These are phyloP conservation scores for Sesia bembeciformis DNA, from an alignment of 2,888 invertebrate species.

Conservation along the genomic window DNA sequence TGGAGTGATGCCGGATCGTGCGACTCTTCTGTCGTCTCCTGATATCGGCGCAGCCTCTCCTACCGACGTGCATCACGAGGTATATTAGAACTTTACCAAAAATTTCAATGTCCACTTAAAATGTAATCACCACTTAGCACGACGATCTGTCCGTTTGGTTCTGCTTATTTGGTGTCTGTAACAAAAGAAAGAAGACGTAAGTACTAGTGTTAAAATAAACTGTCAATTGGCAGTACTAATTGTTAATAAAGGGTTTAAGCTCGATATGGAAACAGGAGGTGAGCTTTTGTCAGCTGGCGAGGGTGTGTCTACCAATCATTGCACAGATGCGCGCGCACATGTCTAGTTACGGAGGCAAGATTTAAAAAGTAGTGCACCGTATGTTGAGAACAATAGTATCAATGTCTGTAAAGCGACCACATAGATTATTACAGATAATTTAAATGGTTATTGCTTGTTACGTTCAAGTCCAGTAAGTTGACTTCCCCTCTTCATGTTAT, in stretches of 20 bases:
- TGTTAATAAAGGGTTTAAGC: conserved; percentile 19
- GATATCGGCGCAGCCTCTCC: conserved; percentile 16
- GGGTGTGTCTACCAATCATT: conserved; percentile 41
- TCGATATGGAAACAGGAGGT: conserved; percentile 29
- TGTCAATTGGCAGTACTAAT: conserved; percentile 4
- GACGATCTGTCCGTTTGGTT: conserved; percentile 76
- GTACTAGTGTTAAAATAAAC: conserved; percentile 8
- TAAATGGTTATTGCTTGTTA: not conserved
- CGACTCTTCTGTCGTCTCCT: conserved; percentile 16
- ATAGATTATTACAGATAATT: not conserved
- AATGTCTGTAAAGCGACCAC: not conserved
- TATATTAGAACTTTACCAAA: conserved; percentile 56
- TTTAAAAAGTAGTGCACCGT: not conserved
- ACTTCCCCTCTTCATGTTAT: conserved; percentile 29
- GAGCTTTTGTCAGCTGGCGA: conserved; percentile 25
- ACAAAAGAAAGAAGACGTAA: conserved; percentile 52
- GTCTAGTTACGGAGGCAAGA: conserved; percentile 5
- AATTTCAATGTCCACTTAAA: conserved; percentile 52
- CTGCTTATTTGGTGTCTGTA: conserved; percentile 78
- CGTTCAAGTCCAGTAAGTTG: not conserved
- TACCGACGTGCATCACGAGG: conserved; percentile 36
- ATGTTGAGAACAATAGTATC: not conserved
- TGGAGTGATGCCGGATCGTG: conserved; percentile 38
- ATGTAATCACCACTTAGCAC: conserved; percentile 48
- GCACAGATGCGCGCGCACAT: conserved; percentile 60